phyloP scores from a whole-genome alignment of 1,140 invertebrate species.

The Proctacanthus coquilletti region DNA sequence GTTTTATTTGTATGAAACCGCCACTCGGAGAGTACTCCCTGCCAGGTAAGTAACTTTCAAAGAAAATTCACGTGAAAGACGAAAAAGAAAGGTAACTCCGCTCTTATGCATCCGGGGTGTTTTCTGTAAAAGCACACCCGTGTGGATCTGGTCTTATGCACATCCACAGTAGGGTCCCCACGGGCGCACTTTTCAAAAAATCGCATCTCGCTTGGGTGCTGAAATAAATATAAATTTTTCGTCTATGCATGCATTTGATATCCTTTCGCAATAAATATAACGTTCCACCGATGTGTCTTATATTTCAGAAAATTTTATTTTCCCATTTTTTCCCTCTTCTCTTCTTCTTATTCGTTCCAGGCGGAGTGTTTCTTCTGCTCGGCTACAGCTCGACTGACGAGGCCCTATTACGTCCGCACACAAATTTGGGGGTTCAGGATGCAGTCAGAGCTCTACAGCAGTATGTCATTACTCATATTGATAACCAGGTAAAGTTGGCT shows the following conservation, averaged over 20 bases:
- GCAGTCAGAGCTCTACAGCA: conserved; percentile 61
- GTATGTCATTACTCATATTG: conserved; percentile 51
- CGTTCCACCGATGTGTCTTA: too few relatives aligned
- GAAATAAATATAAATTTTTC: too few relatives aligned
- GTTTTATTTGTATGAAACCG: conserved; percentile 81
- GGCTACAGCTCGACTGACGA: conserved; percentile 79
- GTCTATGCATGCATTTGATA: too few relatives aligned
- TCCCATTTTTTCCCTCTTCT: conserved; percentile 5
- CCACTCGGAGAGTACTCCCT: conserved; percentile 47
- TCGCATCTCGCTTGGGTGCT: too few relatives aligned
- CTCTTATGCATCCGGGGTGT: too few relatives aligned
- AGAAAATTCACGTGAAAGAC: background rate
- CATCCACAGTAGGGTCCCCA: too few relatives aligned
- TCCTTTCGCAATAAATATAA: too few relatives aligned
- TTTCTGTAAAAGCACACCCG: too few relatives aligned
- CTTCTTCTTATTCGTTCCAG: conserved; percentile 32
- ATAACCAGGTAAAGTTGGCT: conserved; percentile 58
- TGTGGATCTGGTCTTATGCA: too few relatives aligned
- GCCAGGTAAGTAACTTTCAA: conserved; percentile 16
- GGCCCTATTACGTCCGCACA: conserved; percentile 59
- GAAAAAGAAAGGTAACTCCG: too few relatives aligned
- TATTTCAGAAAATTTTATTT: too few relatives aligned
- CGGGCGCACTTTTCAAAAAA: too few relatives aligned
- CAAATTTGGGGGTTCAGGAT: conserved; percentile 62
- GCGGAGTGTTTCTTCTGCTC: conserved; percentile 71